phyloP scores from a whole-genome alignment of 2,888 invertebrate genomes.

The Argyresthia albistria region DNA sequence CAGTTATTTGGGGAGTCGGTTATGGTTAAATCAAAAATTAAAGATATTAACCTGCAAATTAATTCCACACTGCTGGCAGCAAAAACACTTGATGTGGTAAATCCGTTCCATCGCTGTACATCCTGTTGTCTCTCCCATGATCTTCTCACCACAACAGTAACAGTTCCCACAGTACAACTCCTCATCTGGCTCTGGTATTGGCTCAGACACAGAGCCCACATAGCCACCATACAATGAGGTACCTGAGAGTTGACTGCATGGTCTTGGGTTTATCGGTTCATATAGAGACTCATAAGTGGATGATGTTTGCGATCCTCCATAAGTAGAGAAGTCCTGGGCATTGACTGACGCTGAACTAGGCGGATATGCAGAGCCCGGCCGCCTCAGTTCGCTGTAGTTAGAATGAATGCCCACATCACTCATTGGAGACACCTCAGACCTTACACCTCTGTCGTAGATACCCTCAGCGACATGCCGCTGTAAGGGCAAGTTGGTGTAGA shows the following conservation, averaged over 20 bases:
- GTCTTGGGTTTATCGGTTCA: slow-evolving; percentile 75
- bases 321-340: slow-evolving; percentile 70
- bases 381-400: slow-evolving; percentile 74
- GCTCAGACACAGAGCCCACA: slow-evolving; percentile 83
- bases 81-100: slow-evolving; percentile 96
- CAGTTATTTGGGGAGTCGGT: no score
- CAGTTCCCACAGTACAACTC: slow-evolving; percentile 90
- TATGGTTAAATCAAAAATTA: background rate
- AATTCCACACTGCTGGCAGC: slow-evolving; percentile 91
- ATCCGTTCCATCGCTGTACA: slow-evolving; percentile 98
- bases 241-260: slow-evolving; percentile 73
- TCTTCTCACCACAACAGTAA: slow-evolving; percentile 92
- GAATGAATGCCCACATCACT: slow-evolving; percentile 70
- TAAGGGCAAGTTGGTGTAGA: slow-evolving; percentile 58
- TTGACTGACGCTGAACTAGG: slow-evolving; percentile 63
- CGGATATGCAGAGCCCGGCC: slow-evolving; percentile 72
- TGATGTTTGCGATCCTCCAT: slow-evolving; percentile 74
- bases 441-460: slow-evolving; percentile 49
- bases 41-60: slow-evolving; percentile 76
- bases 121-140: slow-evolving; percentile 95
- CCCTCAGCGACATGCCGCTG: slow-evolving; percentile 70
- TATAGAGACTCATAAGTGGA: slow-evolving; percentile 77
- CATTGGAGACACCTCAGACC: slow-evolving; percentile 60
- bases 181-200: slow-evolving; percentile 80
- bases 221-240: slow-evolving; percentile 74